These are phyloP conservation scores for Sebastes taczanowskii DNA, from an alignment of 2,797 vertebrate genomes.

Conservation along the genomic window DNA sequence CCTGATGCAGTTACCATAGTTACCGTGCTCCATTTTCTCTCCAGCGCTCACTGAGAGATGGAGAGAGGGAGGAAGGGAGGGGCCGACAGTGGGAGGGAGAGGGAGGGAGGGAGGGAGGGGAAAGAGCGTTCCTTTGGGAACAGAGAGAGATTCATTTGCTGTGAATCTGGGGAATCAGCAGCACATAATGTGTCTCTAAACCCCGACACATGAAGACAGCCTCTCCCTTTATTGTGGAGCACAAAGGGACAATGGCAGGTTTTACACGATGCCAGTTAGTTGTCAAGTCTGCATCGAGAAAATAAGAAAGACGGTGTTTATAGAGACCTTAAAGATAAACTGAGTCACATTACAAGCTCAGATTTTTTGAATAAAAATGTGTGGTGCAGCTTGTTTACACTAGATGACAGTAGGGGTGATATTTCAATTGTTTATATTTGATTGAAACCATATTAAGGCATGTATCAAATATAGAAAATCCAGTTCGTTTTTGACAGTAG, in stretches of 20 bases:
- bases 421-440: neutral
- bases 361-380: neutral
- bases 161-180: conserved; percentile 61
- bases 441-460: neutral
- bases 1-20: conserved; percentile 85
- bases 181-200: conserved; percentile 47
- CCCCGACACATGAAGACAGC: conserved; percentile 44
- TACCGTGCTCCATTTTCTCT: conserved; percentile 82
- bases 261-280: neutral
- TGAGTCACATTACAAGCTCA: neutral
- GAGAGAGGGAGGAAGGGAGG: conserved; percentile 51
- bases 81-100: conserved; percentile 10
- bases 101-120: conserved; percentile 9
- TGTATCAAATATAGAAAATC: neutral
- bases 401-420: neutral
- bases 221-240: conserved; percentile 63
- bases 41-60: conserved; percentile 52
- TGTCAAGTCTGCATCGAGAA: neutral
- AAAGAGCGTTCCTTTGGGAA: conserved; percentile 51
- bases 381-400: neutral
- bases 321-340: neutral
- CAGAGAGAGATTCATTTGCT: conserved; percentile 59
- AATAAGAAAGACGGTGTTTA: neutral
- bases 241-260: conserved; percentile 61
- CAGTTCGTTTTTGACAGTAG: neutral